Percentiles rank a stretch among this genome's conserved stretches.
Evolutionary conservation across 2,888 invertebrate species (phyloP).

Genomic region (Tryphoninae sp.): DNA sequence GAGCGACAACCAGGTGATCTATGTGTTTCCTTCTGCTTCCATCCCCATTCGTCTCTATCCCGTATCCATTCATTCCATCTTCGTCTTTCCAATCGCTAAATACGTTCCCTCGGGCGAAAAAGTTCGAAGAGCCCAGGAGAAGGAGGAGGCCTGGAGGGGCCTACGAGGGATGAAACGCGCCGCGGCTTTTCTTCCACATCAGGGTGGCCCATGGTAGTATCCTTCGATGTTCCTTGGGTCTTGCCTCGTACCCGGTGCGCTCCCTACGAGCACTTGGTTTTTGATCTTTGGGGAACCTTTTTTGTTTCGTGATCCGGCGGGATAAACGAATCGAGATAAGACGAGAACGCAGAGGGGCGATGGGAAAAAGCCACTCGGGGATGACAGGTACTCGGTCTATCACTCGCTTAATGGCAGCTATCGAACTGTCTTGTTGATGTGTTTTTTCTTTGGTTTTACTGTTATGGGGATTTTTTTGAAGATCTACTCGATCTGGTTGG

Average conservation of each 20-base stretch:
- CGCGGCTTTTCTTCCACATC: slow-evolving; percentile 65
- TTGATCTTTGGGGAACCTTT: slow-evolving; percentile 18
- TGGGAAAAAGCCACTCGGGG: slow-evolving; percentile 27
- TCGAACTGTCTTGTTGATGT: slow-evolving; percentile 24
- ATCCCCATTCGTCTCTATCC: slow-evolving; percentile 14
- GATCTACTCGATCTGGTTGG: background rate
- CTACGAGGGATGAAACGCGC: slow-evolving; percentile 73
- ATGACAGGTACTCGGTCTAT: slow-evolving; percentile 5
- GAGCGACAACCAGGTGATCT: slow-evolving; percentile 80
- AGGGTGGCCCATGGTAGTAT: slow-evolving; percentile 67
- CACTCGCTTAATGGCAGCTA: slow-evolving; percentile 31
- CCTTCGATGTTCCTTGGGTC: slow-evolving; percentile 15
- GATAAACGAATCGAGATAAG: slow-evolving; percentile 49
- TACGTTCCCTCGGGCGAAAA: slow-evolving; percentile 38
- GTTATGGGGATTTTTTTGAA: background rate
- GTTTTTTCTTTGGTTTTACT: background rate
- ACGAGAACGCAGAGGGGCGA: background rate
- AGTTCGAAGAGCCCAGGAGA: background rate
- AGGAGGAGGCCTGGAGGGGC: background rate
- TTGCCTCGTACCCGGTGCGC: background rate
- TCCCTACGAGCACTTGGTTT: slow-evolving; percentile 13
- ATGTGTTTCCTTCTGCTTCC: slow-evolving; percentile 65
- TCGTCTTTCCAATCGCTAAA: no score
- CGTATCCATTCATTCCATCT: no score
- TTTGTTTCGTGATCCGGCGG: slow-evolving; percentile 29